Base-by-base conservation (phyloP, 2,797 vertebrate species). In the Gadopsis marmoratus region DNA sequence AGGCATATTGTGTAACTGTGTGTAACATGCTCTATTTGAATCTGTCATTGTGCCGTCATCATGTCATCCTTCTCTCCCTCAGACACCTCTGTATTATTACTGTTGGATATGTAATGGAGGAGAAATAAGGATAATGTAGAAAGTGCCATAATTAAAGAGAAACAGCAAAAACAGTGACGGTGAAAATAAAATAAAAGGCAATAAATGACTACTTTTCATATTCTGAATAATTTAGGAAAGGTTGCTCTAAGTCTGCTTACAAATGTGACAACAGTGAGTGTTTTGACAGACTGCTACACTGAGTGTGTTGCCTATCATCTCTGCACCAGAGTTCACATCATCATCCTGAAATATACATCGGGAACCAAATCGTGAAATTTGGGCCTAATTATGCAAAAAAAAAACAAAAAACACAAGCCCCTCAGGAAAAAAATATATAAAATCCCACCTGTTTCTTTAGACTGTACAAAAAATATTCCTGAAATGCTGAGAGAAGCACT, bases 241-340 rank as follows among this genome's bases (percentile, higher is more conserved):
- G 70, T 65, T 45, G 74, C 26, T 31, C 48, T 58, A 62, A 53
- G 47, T 47, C 77, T 73, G 71, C 61, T 87, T 76, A 71, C 50
- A 48, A 79, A 85, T 83, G 78, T 71, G 59, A 53, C 78, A 61
- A 82, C 77, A 84, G 70, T 68, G 83, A 73, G 58, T 76, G 87
- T 87, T 89, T 91, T 87, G 84, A 89, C 88, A 87, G 79, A 77
- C 80, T 77, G 84, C 74, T 79, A 76, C 77, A 60, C 63, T 80
- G n/a, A 59, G 72, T 16, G 64, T 35, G 64, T 63, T 58, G 72
- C 74, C 72, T 67, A n/a, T 86, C 59, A 53, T 75, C 56, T 74
- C 50, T 67, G 73, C 61, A 23, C 41, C 78, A 33, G 48, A 62
- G 75, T 76, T 82, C 82, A 86, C 74, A 62, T 78, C 50, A 70